phyloP scores from a whole-genome alignment of 2,888 invertebrate genomes.

The Phragmatobia fuliginosa region DNA sequence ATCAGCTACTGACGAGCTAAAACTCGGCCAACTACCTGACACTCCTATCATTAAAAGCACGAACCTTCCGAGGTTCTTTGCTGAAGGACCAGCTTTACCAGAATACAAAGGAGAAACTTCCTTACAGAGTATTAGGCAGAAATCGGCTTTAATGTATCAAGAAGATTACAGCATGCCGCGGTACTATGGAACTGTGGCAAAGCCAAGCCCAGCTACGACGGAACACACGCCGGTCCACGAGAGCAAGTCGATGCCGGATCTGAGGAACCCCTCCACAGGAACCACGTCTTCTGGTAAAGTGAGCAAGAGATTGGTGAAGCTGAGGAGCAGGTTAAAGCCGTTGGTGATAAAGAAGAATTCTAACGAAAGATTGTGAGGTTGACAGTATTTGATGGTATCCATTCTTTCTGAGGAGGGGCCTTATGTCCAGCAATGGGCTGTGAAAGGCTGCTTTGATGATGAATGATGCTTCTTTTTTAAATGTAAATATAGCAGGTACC shows the following conservation, averaged over 20 bases:
- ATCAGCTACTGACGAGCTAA: slow-evolving; percentile 67
- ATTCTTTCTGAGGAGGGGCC: too few species aligned
- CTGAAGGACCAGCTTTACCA: slow-evolving; percentile 72
- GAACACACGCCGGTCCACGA: slow-evolving; percentile 73
- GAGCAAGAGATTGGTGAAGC: slow-evolving; percentile 79
- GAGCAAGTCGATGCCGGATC: slow-evolving; percentile 84
- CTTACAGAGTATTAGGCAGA: slow-evolving; percentile 82
- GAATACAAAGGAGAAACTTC: slow-evolving; percentile 80
- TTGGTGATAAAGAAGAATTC: slow-evolving; percentile 81
- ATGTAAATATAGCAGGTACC: neutral
- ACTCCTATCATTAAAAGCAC: slow-evolving; percentile 82
- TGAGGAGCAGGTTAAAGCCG: slow-evolving; percentile 79
- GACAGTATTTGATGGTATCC: neutral
- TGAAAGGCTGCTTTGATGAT: too few species aligned
- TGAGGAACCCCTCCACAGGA: slow-evolving; percentile 61
- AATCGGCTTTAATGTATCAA: slow-evolving; percentile 80
- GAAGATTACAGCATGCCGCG: slow-evolving; percentile 89
- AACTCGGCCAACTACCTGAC: slow-evolving; percentile 77
- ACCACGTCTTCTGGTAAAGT: slow-evolving; percentile 65
- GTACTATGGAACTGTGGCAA: slow-evolving; percentile 83
- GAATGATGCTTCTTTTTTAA: too few species aligned
- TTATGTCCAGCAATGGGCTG: too few species aligned
- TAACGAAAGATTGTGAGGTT: slow-evolving; percentile 69
- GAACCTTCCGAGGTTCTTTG: slow-evolving; percentile 81
- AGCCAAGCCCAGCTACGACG: slow-evolving; percentile 43